Percentiles rank a stretch among this genome's conserved stretches.
Conservation (phyloP, 2,113 vertebrate genomes). For the Hemicordylus capensis region DNA sequence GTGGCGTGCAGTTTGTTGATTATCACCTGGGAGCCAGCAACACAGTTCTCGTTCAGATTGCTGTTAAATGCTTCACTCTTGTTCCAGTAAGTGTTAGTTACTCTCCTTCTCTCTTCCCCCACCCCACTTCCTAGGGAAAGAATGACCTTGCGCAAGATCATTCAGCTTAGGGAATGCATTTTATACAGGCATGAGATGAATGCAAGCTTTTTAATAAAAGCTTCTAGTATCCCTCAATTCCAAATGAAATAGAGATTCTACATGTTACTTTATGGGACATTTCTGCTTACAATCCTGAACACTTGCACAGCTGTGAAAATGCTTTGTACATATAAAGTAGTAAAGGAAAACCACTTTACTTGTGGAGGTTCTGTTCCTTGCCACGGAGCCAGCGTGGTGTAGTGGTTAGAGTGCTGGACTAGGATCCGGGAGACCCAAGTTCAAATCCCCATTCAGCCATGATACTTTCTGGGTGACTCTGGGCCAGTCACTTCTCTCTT, state of each 20-base stretch:
- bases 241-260: conserved; percentile 23
- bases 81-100: conserved; percentile 32
- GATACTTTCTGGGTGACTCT: too few species aligned
- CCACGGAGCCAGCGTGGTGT: too few species aligned
- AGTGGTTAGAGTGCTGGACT: too few species aligned
- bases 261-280: not conserved
- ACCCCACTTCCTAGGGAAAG: conserved; percentile 47
- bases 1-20: conserved; percentile 48
- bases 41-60: conserved; percentile 41
- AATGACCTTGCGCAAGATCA: conserved; percentile 44
- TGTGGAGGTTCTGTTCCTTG: too few species aligned
- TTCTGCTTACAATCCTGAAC: conserved; percentile 36
- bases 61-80: conserved; percentile 43
- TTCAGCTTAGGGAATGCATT: conserved; percentile 58
- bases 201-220: conserved; percentile 49
- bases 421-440: too few species aligned
- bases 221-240: conserved; percentile 34
- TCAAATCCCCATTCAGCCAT: too few species aligned
- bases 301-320: not conserved
- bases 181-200: conserved; percentile 46
- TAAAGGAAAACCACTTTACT: too few species aligned
- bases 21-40: conserved; percentile 35
- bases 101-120: conserved; percentile 16
- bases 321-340: conserved; percentile 29
- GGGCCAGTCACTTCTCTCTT: too few species aligned